Conservation (phyloP, 2,888 invertebrate genomes). For the Oasisia sp. region DNA sequence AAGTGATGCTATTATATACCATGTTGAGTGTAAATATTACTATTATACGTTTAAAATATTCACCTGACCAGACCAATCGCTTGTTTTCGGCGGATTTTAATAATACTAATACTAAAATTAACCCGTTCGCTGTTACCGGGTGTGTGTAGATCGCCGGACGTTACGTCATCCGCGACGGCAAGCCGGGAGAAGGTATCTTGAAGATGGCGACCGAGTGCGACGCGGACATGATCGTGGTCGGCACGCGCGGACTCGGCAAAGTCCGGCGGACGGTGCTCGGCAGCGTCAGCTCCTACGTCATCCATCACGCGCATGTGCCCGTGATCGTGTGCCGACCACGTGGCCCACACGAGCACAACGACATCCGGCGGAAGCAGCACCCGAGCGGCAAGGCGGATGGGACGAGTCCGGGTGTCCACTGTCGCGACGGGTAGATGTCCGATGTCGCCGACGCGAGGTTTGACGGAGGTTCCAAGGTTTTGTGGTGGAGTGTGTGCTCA, state of each 20-base stretch:
- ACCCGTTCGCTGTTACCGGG: not conserved
- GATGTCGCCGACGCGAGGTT: not conserved
- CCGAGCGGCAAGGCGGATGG: not conserved
- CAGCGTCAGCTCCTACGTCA: not conserved
- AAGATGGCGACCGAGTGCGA: not conserved
- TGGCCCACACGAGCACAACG: not conserved
- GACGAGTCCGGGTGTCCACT: not conserved
- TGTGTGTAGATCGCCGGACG: not conserved
- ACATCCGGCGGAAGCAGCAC: not conserved
- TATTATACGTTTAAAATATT: too few species aligned
- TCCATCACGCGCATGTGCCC: not conserved
- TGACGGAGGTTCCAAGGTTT: not conserved
- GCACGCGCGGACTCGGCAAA: slow-evolving; percentile 13
- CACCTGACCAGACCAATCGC: too few species aligned
- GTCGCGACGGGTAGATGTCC: not conserved
- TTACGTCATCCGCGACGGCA: not conserved
- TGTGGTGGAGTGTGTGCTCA: not conserved
- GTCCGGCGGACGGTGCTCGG: not conserved
- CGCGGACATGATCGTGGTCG: not conserved
- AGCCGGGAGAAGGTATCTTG: not conserved
- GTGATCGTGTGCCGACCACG: slow-evolving; percentile 4
- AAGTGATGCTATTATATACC: too few species aligned
- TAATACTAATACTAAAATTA: too few species aligned
- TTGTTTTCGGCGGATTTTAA: too few species aligned
- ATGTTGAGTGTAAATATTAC: too few species aligned